These are phyloP conservation scores for Andrena dorsata DNA, from an alignment of 2,888 invertebrate species.

Conservation along the genomic window DNA sequence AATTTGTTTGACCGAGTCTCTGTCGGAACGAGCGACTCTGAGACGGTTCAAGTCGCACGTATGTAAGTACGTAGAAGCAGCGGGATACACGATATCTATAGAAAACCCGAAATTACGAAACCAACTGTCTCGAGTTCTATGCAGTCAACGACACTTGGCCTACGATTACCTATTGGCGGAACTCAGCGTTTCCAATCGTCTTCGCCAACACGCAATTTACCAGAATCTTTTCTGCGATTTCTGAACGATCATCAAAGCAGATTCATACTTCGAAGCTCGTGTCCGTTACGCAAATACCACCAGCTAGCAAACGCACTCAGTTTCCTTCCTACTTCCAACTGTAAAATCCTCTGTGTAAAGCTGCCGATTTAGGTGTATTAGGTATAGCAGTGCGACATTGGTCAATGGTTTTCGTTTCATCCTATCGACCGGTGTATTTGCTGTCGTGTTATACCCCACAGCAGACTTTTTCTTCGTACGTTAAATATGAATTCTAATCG, in stretches of 20 bases:
- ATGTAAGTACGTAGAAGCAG: background rate
- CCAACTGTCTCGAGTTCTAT: conserved; percentile 1
- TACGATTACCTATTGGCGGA: background rate
- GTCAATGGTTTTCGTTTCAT: conserved; percentile 41
- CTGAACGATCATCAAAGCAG: background rate
- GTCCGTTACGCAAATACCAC: conserved; percentile 12
- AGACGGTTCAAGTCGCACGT: background rate
- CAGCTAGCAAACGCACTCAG: background rate
- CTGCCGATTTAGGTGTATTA: conserved; percentile 30
- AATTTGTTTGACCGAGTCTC: conserved; percentile 19
- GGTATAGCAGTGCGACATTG: conserved; percentile 17
- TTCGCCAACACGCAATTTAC: background rate
- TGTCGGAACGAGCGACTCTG: background rate
- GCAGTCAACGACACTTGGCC: background rate
- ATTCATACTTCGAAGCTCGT: background rate
- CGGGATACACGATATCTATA: background rate
- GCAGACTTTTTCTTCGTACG: background rate
- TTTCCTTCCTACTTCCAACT: conserved; percentile 10
- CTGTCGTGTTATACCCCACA: conserved; percentile 14
- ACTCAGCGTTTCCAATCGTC: background rate
- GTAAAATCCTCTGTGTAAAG: conserved; percentile 16
- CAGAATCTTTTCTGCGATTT: background rate
- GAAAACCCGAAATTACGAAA: background rate
- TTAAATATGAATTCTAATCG: conserved; percentile 5
- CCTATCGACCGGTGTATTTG: conserved; percentile 40